These are phyloP conservation scores for Holacanthella duospinosa DNA, from an alignment of 2,888 invertebrate genomes.

Conservation along the genomic window DNA sequence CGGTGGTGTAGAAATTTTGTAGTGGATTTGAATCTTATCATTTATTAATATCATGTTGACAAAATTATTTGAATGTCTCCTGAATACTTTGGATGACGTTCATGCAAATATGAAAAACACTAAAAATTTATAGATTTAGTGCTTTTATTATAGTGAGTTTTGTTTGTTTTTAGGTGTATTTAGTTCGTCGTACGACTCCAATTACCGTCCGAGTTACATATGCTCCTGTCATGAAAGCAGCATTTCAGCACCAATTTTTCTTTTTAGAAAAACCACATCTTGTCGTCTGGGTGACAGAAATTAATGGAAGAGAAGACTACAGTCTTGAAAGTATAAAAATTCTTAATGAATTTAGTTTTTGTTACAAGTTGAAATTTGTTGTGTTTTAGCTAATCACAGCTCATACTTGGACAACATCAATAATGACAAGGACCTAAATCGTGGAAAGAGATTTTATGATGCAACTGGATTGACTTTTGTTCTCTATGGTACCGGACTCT, in stretches of 20 bases:
- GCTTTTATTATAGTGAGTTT: too few relatives aligned
- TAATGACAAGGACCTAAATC: conserved; percentile 11
- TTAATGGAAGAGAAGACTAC: conserved; percentile 26
- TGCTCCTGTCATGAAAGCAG: background rate
- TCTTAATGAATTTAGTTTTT: background rate
- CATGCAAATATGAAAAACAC: too few relatives aligned
- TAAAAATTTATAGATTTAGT: too few relatives aligned
- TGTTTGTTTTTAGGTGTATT: too few relatives aligned
- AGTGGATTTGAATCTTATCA: too few relatives aligned
- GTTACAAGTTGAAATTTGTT: background rate
- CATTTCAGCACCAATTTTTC: background rate
- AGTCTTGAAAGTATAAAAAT: conserved; percentile 10
- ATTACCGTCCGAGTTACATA: too few relatives aligned
- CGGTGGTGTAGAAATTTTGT: too few relatives aligned
- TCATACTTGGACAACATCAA: conserved; percentile 19
- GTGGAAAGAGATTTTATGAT: conserved; percentile 16
- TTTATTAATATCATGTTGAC: too few relatives aligned
- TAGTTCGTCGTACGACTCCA: too few relatives aligned
- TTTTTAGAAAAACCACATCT: background rate
- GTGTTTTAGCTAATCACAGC: background rate
- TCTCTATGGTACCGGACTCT: conserved; percentile 29
- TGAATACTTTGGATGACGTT: background rate
- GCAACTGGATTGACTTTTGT: conserved; percentile 15
- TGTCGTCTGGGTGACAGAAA: conserved; percentile 12
- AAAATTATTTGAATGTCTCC: background rate